A percentile compares a stretch with the other conserved stretches of the same genome.
Evolutionary conservation across 2,797 vertebrate species (phyloP).

Genomic region (Onychomys torridus): DNA sequence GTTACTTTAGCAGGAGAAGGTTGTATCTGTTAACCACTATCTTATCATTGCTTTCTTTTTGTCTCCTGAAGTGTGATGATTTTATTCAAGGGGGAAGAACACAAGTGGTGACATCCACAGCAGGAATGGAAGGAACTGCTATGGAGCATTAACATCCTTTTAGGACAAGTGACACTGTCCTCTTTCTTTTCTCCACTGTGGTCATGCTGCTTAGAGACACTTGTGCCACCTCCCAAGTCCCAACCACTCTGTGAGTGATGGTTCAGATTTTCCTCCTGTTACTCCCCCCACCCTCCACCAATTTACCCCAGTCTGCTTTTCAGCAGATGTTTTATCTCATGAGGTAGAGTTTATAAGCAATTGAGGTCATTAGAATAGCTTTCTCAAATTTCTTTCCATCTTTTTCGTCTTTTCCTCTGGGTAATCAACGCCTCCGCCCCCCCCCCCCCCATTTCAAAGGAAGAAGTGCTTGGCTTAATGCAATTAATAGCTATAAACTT

Average conservation of each 20-base stretch:
- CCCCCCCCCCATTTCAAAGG: background rate
- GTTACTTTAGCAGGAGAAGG: constrained; percentile 48
- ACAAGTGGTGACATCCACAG: constrained; percentile 1
- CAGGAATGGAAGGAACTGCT: constrained; percentile 24
- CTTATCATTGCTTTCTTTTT: background rate
- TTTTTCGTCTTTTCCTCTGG: constrained; percentile 37
- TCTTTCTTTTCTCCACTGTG: constrained; percentile 8
- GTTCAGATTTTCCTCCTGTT: constrained; percentile 1
- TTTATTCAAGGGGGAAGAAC: constrained; percentile 37
- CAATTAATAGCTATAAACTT: constrained; percentile 21
- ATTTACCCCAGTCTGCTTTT: background rate
- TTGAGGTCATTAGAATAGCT: constrained; percentile 5
- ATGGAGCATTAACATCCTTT: constrained; percentile 6
- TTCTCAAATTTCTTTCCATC: constrained; percentile 4
- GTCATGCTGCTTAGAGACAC: background rate
- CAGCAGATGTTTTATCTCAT: constrained; percentile 1
- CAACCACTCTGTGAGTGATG: background rate
- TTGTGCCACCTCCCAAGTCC: background rate
- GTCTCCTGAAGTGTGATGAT: background rate
- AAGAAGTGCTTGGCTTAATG: constrained; percentile 28
- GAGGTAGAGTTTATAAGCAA: constrained; percentile 29
- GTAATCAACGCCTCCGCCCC: background rate
- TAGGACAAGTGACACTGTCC: background rate
- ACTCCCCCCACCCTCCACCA: background rate
- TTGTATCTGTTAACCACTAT: background rate